Base-by-base conservation (phyloP, 2,888 invertebrate species). In the Hecatera dysodea region DNA sequence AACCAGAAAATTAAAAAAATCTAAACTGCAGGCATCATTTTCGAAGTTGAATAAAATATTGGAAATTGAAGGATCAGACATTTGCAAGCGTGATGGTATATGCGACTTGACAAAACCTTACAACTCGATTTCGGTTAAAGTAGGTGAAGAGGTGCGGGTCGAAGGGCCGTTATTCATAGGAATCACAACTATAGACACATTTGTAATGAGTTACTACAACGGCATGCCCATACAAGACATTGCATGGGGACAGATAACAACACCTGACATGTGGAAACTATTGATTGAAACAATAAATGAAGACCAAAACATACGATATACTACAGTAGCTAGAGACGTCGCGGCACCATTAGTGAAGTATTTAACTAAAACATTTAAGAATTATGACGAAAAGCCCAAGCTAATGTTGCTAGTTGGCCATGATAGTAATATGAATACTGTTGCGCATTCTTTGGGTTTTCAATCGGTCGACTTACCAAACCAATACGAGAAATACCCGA, bases 361-460 rank as follows among this genome's bases (percentile, higher is more conserved):
- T n/a, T 66, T 82, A 46, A 63, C 57, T 1, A 15, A 76, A 17
- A 64, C 39, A 27, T 81, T 84, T 46, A 52, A 71, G 39, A 62
- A 81, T 11, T 73, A 68, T 24, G 53, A 75, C n/a, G 8, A 53
- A 11, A 75, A 50, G 64, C 72, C 79, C 11, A 83, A 76, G 46
- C 44, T 84, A 8, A 77, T 74, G 6, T 27, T 78, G 33, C 33
- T 84, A 53, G 67, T 81, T 7, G 83, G 81, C 1, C 83, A 84
- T 57, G 84, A 83, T 75, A 64, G 6, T 61, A 83, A 80, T 72
- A 48, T 75, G 39, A 74, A 66, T 42, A 11, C 67, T 17, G 44
- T 84, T 39, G 12, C 60, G 0, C 19, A 55, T 19, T 19, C 44
- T 11, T 65, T 83, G 46, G 66, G 70, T 22, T 82, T 82, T 56